These are phyloP conservation scores for Lumbricus terrestris DNA, from an alignment of 2,888 invertebrate genomes.

Conservation along the genomic window DNA sequence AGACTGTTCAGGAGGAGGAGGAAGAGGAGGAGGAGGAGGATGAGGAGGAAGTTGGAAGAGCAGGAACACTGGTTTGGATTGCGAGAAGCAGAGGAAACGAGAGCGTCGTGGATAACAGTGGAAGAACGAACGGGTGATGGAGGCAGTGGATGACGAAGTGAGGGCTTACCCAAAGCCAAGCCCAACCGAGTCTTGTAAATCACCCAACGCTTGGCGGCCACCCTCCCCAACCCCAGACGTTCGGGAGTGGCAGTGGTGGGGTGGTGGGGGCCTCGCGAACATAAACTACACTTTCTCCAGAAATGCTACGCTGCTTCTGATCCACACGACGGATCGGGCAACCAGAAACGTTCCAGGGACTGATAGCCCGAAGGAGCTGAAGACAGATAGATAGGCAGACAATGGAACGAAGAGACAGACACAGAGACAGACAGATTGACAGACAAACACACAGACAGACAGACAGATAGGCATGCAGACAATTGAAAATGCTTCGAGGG, in stretches of 20 bases:
- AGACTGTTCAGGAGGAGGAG: too few species aligned
- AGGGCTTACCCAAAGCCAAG: too few species aligned
- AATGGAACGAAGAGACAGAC: neutral
- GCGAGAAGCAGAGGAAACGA: neutral
- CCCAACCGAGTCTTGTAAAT: too few species aligned
- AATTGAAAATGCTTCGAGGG: neutral
- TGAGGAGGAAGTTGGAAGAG: too few species aligned
- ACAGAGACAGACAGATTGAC: neutral
- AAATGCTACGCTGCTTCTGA: neutral
- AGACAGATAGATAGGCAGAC: neutral
- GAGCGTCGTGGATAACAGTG: neutral
- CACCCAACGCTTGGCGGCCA: too few species aligned
- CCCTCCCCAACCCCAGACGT: too few species aligned
- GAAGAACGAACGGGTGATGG: neutral
- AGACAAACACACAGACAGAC: neutral
- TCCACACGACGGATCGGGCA: neutral
- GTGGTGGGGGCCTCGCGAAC: neutral
- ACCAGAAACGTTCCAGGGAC: neutral
- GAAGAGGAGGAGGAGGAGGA: too few species aligned
- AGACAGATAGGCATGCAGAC: neutral
- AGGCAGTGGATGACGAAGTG: neutral
- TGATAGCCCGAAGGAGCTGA: neutral
- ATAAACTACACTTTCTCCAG: neutral
- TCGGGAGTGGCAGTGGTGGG: too few species aligned
- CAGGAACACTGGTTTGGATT: too few species aligned